phyloP scores from a whole-genome alignment of 1,140 invertebrate genomes.

The Drosophila simulans region DNA sequence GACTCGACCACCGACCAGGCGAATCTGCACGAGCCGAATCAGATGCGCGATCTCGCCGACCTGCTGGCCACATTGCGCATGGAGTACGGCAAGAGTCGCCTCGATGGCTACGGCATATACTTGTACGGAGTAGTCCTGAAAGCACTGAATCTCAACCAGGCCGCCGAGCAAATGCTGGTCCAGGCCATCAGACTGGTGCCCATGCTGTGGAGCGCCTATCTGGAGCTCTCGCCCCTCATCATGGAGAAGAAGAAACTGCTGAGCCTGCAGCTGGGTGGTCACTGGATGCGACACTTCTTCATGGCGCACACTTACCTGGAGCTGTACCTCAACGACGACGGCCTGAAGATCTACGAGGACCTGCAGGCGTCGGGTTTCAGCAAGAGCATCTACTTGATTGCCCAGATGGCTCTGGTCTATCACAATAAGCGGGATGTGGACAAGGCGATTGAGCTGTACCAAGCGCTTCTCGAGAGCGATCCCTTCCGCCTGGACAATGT shows the following conservation, averaged over 20 bases:
- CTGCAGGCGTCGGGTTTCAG: conserved; percentile 92
- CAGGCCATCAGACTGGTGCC: conserved; percentile 92
- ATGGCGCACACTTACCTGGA: conserved; percentile 95
- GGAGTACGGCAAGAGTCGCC: conserved; percentile 87
- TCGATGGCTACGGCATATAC: conserved; percentile 96
- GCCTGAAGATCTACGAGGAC: conserved; percentile 92
- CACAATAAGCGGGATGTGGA: conserved; percentile 97
- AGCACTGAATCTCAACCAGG: conserved; percentile 91
- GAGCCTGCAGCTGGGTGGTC: conserved; percentile 90
- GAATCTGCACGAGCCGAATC: conserved; percentile 88
- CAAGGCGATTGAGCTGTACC: conserved; percentile 93
- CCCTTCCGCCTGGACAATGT: conserved; percentile 97
- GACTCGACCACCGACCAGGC: conserved; percentile 93
- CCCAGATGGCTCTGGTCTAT: conserved; percentile 96
- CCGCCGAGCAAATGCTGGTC: conserved; percentile 91
- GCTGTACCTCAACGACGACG: conserved; percentile 95
- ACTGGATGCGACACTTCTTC: conserved; percentile 98
- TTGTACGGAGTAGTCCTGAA: conserved; percentile 96
- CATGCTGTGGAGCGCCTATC: conserved; percentile 96
- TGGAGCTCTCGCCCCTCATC: conserved; percentile 94
- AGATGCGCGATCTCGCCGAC: conserved; percentile 86
- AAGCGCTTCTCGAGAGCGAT: conserved; percentile 92
- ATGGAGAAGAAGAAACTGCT: conserved; percentile 91
- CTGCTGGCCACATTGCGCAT: conserved; percentile 86
- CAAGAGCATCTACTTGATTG: conserved; percentile 94